phyloP scores from a whole-genome alignment of 1,140 invertebrate species.

The Leptinotarsa texana region DNA sequence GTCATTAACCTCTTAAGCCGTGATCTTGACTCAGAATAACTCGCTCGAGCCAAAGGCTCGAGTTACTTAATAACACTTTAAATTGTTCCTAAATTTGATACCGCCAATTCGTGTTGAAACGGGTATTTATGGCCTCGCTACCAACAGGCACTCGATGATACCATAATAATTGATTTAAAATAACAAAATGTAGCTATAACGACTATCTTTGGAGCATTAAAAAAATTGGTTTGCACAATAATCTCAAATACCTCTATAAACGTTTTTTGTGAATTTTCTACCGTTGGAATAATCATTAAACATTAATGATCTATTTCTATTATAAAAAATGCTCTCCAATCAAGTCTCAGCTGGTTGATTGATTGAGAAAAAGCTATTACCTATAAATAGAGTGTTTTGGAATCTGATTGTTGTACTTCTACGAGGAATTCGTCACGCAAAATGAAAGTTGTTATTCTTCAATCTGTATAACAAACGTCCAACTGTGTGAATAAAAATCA shows the following conservation, averaged over 20 bases:
- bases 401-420: too few species aligned
- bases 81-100: slow-evolving; percentile 10
- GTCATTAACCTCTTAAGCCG: slow-evolving; percentile 12
- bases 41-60: slow-evolving; percentile 13
- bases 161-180: slow-evolving; percentile 6
- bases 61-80: slow-evolving; percentile 18
- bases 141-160: slow-evolving; percentile 4
- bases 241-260: not conserved
- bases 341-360: too few species aligned
- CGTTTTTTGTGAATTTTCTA: slow-evolving; percentile 1
- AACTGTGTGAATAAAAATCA: too few species aligned
- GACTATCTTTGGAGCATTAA: not conserved
- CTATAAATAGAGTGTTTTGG: too few species aligned
- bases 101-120: slow-evolving; percentile 1
- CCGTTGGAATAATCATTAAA: not conserved
- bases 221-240: not conserved
- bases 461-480: too few species aligned
- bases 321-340: too few species aligned
- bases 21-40: slow-evolving; percentile 10
- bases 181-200: slow-evolving; percentile 1
- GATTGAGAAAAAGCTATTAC: too few species aligned
- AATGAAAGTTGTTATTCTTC: too few species aligned
- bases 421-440: too few species aligned
- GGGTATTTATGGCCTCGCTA: not conserved
- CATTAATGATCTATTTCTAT: not conserved